phyloP scores from a whole-genome alignment of 2,797 vertebrate species.

The Coregonus sp. region DNA sequence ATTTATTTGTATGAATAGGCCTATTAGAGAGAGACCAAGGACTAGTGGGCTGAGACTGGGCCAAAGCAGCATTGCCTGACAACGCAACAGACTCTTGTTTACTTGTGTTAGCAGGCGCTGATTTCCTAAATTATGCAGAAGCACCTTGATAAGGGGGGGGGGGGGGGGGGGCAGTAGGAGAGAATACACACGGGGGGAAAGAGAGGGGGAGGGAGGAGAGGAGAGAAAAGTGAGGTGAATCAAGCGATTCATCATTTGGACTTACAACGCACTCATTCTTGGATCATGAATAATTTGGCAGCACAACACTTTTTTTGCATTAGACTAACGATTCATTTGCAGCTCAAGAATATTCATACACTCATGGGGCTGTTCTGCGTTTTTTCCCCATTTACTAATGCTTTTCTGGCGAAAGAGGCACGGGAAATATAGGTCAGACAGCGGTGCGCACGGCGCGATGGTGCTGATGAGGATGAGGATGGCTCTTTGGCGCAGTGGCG shows the following conservation, averaged over 20 bases:
- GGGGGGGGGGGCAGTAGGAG: conserved; percentile 16
- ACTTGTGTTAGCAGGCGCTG: conserved; percentile 61
- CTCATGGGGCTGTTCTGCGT: conserved; percentile 68
- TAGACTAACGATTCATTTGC: conserved; percentile 84
- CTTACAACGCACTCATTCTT: conserved; percentile 73
- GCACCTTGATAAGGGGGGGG: conserved; percentile 39
- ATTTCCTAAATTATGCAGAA: conserved; percentile 69
- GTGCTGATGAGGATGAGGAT: conserved; percentile 48
- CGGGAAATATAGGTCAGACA: conserved; percentile 77
- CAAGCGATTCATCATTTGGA: conserved; percentile 71
- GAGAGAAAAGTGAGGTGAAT: conserved; percentile 52
- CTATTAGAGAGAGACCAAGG: background rate
- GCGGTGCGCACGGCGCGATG: conserved; percentile 55
- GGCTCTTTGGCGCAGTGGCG: conserved; percentile 27
- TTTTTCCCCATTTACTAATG: conserved; percentile 69
- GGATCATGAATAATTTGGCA: conserved; percentile 81
- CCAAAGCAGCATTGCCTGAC: conserved; percentile 39
- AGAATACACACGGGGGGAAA: background rate
- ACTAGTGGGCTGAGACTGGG: background rate
- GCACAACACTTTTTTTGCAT: conserved; percentile 82
- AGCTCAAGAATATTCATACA: conserved; percentile 81
- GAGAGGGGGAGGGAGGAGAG: background rate
- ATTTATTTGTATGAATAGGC: background rate
- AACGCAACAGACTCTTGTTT: conserved; percentile 58
- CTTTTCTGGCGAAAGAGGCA: conserved; percentile 65